Evolutionary conservation across 2,113 vertebrate species (phyloP).

Genomic region (Blennius ocellaris): DNA sequence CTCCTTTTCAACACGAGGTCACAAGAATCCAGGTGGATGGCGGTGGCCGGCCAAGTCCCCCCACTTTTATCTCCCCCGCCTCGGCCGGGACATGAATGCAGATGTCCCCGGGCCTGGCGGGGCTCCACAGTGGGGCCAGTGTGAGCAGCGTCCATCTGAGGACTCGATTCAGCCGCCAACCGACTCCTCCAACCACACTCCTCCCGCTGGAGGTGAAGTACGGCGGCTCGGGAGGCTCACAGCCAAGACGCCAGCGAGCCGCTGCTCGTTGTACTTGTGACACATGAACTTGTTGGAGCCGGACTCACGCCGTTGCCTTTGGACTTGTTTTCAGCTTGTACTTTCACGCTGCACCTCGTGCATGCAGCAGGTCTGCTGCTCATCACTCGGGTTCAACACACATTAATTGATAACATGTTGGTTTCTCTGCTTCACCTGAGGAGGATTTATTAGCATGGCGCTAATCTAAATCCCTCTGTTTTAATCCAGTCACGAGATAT

Average conservation of each 20-base stretch:
- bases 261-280: no score
- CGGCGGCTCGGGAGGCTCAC: no score
- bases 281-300: no score
- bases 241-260: no score
- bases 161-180: slow-evolving; percentile 10
- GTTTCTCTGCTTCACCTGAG: background rate
- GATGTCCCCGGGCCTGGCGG: slow-evolving; percentile 45
- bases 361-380: no score
- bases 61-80: slow-evolving; percentile 43
- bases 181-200: background rate
- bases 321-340: no score
- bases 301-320: no score
- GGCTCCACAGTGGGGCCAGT: slow-evolving; percentile 29
- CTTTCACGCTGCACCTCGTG: no score
- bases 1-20: slow-evolving; percentile 55
- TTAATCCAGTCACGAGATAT: no score
- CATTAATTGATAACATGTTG: background rate
- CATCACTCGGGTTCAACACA: no score
- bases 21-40: slow-evolving; percentile 62
- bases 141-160: slow-evolving; percentile 33
- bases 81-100: slow-evolving; percentile 49
- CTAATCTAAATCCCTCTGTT: no score
- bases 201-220: background rate
- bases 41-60: slow-evolving; percentile 32
- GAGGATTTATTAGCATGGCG: no score